Evolutionary conservation across 2,113 vertebrate species (phyloP).

Genomic region (Puntigrus tetrazona): DNA sequence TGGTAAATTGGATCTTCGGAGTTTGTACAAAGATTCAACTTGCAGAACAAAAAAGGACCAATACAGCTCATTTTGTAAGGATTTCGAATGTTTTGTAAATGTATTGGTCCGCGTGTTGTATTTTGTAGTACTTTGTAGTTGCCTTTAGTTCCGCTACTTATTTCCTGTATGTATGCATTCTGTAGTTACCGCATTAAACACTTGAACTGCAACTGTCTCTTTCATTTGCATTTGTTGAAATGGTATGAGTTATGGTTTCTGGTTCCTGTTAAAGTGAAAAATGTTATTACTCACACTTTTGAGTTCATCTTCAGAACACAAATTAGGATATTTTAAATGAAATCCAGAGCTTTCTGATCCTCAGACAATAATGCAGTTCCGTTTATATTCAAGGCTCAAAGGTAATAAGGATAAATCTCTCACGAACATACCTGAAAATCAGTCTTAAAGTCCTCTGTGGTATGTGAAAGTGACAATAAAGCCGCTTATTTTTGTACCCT

Average conservation of each 20-base stretch:
- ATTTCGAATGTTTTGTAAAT: constrained; percentile 97
- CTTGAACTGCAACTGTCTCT: constrained; percentile 74
- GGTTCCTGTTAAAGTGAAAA: too few species aligned
- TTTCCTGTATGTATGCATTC: constrained; percentile 92
- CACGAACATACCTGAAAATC: not conserved
- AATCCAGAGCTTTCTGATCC: too few species aligned
- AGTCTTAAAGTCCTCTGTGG: not conserved
- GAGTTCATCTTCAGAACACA: too few species aligned
- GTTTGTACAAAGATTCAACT: constrained; percentile 85
- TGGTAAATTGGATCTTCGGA: constrained; percentile 76
- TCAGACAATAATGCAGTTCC: too few species aligned
- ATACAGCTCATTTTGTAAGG: constrained; percentile 96
- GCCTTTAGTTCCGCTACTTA: constrained; percentile 91
- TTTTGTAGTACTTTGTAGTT: constrained; percentile 97
- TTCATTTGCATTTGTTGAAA: not conserved
- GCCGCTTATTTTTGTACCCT: too few species aligned
- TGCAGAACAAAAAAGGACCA: constrained; percentile 85
- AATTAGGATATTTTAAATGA: too few species aligned
- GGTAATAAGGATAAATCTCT: not conserved
- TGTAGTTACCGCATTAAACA: constrained; percentile 92
- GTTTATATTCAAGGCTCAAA: too few species aligned
- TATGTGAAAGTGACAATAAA: not conserved
- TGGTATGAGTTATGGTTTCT: not conserved
- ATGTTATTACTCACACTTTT: too few species aligned
- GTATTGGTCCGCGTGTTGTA: constrained; percentile 95